Evolutionary conservation across 2,113 vertebrate genomes (phyloP), one percentile per base, ranked within the genome.

Genomic region (Prionailurus bengalensis): DNA sequence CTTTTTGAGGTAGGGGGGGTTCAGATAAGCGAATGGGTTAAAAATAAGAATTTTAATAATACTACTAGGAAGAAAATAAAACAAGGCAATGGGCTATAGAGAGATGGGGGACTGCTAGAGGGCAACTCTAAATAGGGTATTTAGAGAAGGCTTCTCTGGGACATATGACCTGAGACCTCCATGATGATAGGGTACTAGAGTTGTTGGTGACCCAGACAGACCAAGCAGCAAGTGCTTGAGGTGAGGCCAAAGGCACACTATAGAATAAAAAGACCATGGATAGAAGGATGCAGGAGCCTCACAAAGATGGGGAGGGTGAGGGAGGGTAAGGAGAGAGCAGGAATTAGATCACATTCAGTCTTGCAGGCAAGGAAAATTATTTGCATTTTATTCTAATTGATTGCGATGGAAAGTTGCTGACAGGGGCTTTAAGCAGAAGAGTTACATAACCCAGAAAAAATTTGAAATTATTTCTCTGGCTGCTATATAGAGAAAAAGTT

Each of bases 11-110:
- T 45, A 68, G 48, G 39, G 3, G 4, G 87, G 27, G 48, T 85
- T 95, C 48, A n/a, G 61, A 36, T 78, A 63, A 91, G 45, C 66
- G 48, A 80, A 51, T 93, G 81, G 23, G 70, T 76, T 3, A 65
- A 86, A 71, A 88, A 51, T 55, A 48, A 84, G 80, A 45, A 88
- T 91, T 94, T 96, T 21, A 61, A 23, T 95, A 63, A 78, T n/a
- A 66, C 55, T n/a, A 63, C 45, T 78, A 82, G n/a, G 66, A 63
- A 74, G 39, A 79, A 83, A 87, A 79, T 79, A 39, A 93, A 70
- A 29, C 23, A 48, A 89, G 48, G n/a, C 21, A 66, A 8, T 27
- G 16, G 25, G 39, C 8, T 66, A 39, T 10, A 87, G 88, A 61
- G 73, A 79, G 16, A 42, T 74, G 15, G 45, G 42, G 6, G 4